phyloP scores from a whole-genome alignment of 2,113 vertebrate genomes.

The Dendropsophus ebraccatus region DNA sequence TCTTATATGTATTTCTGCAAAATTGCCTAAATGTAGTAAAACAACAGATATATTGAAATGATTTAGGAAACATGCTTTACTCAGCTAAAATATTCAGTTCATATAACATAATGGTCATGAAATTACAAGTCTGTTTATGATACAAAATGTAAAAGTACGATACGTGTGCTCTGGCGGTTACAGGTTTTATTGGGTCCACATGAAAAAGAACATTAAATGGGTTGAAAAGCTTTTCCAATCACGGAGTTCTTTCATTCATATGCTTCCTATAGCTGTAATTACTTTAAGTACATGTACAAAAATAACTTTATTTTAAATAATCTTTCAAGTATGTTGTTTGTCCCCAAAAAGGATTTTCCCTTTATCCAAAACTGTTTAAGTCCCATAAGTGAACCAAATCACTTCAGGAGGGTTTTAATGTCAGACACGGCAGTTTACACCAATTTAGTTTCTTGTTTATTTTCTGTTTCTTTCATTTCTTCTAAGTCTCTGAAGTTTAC shows the following conservation, averaged over 20 bases:
- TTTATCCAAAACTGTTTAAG: constrained; percentile 16
- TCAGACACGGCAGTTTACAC: constrained; percentile 46
- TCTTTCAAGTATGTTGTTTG: constrained; percentile 43
- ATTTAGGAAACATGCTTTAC: constrained; percentile 43
- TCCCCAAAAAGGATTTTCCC: constrained; percentile 22
- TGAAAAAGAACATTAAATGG: constrained; percentile 29
- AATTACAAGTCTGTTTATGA: constrained; percentile 32
- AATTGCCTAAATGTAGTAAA: too few species aligned
- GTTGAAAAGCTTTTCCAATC: constrained; percentile 28
- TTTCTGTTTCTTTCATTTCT: constrained; percentile 43
- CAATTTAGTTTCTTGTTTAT: constrained; percentile 43
- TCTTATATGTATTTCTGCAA: too few species aligned
- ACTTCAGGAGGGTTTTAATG: constrained; percentile 16
- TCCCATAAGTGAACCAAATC: constrained; percentile 39
- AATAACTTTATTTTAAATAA: constrained; percentile 44
- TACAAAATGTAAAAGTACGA: constrained; percentile 11
- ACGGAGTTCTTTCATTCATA: constrained; percentile 16
- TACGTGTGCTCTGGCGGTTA: constrained; percentile 25
- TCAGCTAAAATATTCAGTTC: constrained; percentile 60
- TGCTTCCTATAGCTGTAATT: constrained; percentile 40
- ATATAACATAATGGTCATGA: constrained; percentile 49
- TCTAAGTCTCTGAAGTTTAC: constrained; percentile 33
- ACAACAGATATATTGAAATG: background rate
- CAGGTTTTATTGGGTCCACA: constrained; percentile 42
- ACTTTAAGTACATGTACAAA: constrained; percentile 29